Conservation (phyloP, 2,113 vertebrate genomes). For the Catharus fuscescens region DNA sequence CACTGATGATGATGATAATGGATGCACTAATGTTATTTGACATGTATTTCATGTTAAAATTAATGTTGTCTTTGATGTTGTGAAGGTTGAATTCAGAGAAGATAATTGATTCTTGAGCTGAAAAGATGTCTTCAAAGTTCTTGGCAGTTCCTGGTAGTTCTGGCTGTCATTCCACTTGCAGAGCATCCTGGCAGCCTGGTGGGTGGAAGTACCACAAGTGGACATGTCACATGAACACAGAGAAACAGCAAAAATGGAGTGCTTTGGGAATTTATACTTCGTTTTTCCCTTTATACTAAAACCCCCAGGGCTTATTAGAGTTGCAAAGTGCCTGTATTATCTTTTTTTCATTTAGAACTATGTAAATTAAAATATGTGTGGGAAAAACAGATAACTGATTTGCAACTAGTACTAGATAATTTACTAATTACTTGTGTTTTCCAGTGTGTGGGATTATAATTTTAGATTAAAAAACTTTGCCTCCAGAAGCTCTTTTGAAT, state of each 20-base stretch:
- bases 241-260: background rate
- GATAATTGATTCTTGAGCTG: background rate
- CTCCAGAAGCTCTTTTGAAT: background rate
- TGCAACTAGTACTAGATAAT: background rate
- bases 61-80: background rate
- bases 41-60: slow-evolving; percentile 25
- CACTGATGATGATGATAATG: background rate
- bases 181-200: background rate
- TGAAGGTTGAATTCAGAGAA: slow-evolving; percentile 17
- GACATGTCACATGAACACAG: background rate
- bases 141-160: background rate
- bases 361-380: background rate
- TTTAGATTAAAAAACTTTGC: background rate
- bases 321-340: background rate
- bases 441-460: background rate
- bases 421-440: background rate
- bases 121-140: background rate
- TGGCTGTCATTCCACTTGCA: background rate
- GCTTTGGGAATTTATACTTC: background rate
- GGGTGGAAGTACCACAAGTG: background rate
- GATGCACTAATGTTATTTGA: slow-evolving; percentile 19
- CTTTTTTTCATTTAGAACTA: background rate
- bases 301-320: background rate
- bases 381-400: background rate
- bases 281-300: background rate